Conservation (phyloP, 2,888 invertebrate genomes). For the Phengaris arion region DNA sequence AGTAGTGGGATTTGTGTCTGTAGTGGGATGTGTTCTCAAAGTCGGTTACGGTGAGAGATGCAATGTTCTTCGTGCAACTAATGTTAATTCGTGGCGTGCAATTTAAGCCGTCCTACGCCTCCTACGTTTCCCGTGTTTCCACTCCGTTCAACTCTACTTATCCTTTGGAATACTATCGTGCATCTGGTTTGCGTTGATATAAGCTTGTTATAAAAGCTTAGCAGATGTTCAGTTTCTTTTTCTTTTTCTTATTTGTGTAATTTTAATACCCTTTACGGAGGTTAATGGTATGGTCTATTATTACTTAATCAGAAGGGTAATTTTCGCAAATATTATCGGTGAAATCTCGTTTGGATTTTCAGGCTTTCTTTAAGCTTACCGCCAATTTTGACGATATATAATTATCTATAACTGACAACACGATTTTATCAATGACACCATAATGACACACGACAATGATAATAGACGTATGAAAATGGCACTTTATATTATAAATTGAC, state of each 20-base stretch:
- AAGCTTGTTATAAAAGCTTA: neutral
- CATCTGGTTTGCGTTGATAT: neutral
- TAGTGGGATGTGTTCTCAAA: constrained; percentile 54
- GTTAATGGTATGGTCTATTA: too few species aligned
- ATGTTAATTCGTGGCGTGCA: constrained; percentile 49
- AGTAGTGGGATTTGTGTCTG: constrained; percentile 42
- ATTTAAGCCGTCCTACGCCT: constrained; percentile 41
- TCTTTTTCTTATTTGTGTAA: neutral
- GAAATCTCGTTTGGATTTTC: too few species aligned
- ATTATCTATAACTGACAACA: too few species aligned
- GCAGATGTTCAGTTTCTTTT: neutral
- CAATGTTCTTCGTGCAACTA: constrained; percentile 53
- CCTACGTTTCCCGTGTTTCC: constrained; percentile 27
- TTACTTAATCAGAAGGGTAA: neutral
- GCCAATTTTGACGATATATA: neutral
- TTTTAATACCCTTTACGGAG: too few species aligned
- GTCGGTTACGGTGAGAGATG: constrained; percentile 57
- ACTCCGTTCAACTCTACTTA: constrained; percentile 24
- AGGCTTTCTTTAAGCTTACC: neutral
- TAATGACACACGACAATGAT: too few species aligned
- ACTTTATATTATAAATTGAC: neutral
- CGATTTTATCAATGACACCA: too few species aligned
- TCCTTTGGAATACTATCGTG: constrained; percentile 21
- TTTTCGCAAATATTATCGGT: too few species aligned
- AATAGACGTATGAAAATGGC: neutral